Evolutionary conservation across 2,113 vertebrate genomes (phyloP).

Genomic region (Pomatorhinus ruficollis): DNA sequence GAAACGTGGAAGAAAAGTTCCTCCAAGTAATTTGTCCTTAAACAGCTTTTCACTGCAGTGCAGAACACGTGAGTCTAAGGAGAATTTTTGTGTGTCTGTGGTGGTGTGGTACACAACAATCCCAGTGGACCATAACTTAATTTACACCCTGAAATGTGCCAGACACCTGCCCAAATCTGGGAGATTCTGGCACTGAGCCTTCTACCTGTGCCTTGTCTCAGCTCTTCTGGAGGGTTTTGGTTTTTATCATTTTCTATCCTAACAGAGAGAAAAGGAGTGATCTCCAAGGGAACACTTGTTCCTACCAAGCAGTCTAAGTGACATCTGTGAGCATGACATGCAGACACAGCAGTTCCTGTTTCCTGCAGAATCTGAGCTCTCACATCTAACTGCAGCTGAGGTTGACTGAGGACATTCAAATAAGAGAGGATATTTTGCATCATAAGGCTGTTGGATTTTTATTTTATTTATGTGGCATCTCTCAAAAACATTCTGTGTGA

Average conservation of each 20-base stretch:
- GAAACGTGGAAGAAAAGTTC: not conserved
- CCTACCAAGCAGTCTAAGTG: constrained; percentile 24
- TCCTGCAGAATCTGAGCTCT: not conserved
- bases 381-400: constrained; percentile 11
- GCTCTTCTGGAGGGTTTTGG: not conserved
- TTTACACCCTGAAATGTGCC: constrained; percentile 14
- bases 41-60: not conserved
- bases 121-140: not conserved
- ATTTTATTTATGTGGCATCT: not conserved
- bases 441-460: not conserved
- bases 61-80: not conserved
- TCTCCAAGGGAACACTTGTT: constrained; percentile 50
- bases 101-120: not conserved
- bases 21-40: not conserved
- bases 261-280: not conserved
- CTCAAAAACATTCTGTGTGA: not conserved
- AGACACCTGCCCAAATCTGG: not conserved
- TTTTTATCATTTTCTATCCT: not conserved
- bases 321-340: constrained; percentile 34
- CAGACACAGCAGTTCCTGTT: constrained; percentile 42
- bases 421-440: not conserved
- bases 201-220: not conserved
- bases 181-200: not conserved
- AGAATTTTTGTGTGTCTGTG: not conserved
- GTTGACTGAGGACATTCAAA: constrained; percentile 47